phyloP scores from a whole-genome alignment of 2,113 vertebrate species.

The Centropus unirufus region DNA sequence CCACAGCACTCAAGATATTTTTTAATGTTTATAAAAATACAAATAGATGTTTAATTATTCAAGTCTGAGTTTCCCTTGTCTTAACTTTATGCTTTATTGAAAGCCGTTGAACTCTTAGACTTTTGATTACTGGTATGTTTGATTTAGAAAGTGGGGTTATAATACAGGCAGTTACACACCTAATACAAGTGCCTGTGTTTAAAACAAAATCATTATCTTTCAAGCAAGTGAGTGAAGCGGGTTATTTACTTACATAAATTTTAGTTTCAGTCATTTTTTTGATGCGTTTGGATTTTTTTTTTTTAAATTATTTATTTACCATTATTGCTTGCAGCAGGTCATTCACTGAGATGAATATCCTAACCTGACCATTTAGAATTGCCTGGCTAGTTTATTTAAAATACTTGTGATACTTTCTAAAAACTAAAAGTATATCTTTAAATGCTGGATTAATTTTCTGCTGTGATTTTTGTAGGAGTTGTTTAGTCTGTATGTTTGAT shows the following conservation, averaged over 20 bases:
- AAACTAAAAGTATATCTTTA: neutral
- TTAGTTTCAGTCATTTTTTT: neutral
- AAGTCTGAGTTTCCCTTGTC: neutral
- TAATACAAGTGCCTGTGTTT: neutral
- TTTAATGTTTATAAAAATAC: neutral
- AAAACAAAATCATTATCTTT: neutral
- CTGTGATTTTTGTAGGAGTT: neutral
- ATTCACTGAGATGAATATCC: neutral
- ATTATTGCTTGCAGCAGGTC: neutral
- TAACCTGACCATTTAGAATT: neutral
- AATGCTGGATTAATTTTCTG: neutral
- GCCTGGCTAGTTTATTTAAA: neutral
- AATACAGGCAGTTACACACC: neutral
- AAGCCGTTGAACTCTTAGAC: neutral
- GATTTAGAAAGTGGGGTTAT: neutral
- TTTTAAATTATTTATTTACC: constrained; percentile 8
- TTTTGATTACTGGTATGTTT: neutral
- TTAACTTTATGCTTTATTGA: neutral
- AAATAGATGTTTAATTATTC: neutral
- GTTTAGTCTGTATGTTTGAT: neutral
- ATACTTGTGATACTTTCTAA: neutral
- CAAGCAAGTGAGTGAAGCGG: neutral
- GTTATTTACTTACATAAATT: neutral
- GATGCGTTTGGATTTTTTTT: neutral
- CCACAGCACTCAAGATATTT: neutral